Percentiles rank a stretch among this genome's conserved stretches.
phyloP scores from a whole-genome alignment of 2,113 vertebrate genomes.

The Bos taurus region ARS-UCD2.0 NC_037357.1:71853501-71854000 shows the following conservation, averaged over 20 bases:
- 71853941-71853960: slow-evolving; percentile 85
- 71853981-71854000: slow-evolving; percentile 83
- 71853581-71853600: slow-evolving; percentile 81
- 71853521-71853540: slow-evolving; percentile 86
- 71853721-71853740: slow-evolving; percentile 80
- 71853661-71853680: slow-evolving; percentile 51
- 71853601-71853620: slow-evolving; percentile 80
- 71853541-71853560: slow-evolving; percentile 87
- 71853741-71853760: slow-evolving; percentile 78
- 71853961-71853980: slow-evolving; percentile 82
- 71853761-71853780: slow-evolving; percentile 76
- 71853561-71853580: slow-evolving; percentile 89
- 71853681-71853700: slow-evolving; percentile 72
- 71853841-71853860: slow-evolving; percentile 84
- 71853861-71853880: slow-evolving; percentile 96
- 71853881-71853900: slow-evolving; percentile 94
- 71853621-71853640: slow-evolving; percentile 84
- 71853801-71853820: slow-evolving; percentile 86
- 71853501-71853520: slow-evolving; percentile 87
- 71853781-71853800: slow-evolving; percentile 83
- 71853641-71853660: slow-evolving; percentile 80
- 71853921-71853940: slow-evolving; percentile 84
- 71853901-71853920: slow-evolving; percentile 93
- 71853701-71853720: slow-evolving; percentile 79
- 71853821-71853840: slow-evolving; percentile 86